Evolutionary conservation across 2,888 invertebrate genomes (phyloP).

Genomic region (Phalangium opilio): DNA sequence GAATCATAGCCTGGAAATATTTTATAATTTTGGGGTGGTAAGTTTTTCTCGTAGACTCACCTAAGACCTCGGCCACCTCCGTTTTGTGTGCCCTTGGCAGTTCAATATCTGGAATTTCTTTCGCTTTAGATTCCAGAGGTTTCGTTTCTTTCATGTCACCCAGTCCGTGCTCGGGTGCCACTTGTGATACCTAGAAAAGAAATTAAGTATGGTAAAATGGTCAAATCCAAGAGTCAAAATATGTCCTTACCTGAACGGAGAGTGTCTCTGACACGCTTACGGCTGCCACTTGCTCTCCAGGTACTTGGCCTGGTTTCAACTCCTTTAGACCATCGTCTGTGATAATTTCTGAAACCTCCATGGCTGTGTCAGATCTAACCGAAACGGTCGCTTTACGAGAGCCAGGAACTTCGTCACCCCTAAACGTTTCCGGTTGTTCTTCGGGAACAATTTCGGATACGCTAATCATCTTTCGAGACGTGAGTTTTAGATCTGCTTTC

Average conservation of each 20-base stretch:
- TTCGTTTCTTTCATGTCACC: conserved; percentile 9
- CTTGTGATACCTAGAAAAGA: conserved; percentile 15
- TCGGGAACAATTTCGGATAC: conserved; percentile 9
- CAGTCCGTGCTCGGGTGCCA: conserved; percentile 12
- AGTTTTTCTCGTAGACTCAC: conserved; percentile 6
- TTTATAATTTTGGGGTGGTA: too few relatives aligned
- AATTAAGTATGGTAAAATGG: too few relatives aligned
- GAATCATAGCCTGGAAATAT: too few relatives aligned
- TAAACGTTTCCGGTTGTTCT: conserved; percentile 11
- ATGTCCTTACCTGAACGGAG: conserved; percentile 12
- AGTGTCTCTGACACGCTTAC: conserved; percentile 14
- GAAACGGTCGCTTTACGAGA: conserved; percentile 8
- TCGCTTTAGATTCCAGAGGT: conserved; percentile 11
- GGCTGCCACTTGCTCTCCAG: conserved; percentile 9
- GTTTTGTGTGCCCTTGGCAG: conserved; percentile 13
- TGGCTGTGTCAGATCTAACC: conserved; percentile 11
- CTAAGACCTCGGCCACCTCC: conserved; percentile 13
- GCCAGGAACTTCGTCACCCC: conserved; percentile 12
- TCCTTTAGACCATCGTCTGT: conserved; percentile 11
- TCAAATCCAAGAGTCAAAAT: not conserved
- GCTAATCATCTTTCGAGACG: conserved; percentile 13
- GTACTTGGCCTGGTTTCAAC: conserved; percentile 10
- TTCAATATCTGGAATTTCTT: conserved; percentile 10
- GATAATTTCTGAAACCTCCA: conserved; percentile 13
- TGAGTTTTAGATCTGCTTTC: conserved; percentile 11